Evolutionary conservation across 1,140 invertebrate species (phyloP), one percentile per base, ranked within the genome.

Genomic region (Aphaenogaster ashmeadi): DNA sequence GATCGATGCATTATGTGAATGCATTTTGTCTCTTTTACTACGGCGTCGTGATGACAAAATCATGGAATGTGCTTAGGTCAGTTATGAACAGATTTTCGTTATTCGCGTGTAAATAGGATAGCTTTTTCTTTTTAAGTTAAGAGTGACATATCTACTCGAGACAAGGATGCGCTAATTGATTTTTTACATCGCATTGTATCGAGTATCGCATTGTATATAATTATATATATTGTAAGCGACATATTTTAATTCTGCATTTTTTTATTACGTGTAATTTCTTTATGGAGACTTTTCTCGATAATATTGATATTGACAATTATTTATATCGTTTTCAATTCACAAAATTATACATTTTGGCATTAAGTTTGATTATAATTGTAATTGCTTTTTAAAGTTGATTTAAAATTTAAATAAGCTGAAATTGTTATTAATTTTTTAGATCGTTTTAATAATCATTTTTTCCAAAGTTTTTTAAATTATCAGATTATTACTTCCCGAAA

Each of bases 41-140:
- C 3, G 8, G 44, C 7, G 4, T 13, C 36, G 21, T 44, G 44
- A 69, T 41, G 15, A 50, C 47, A 54, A 27, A 80, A 9, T 71
- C 21, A 36, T 27, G 78, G 13, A 69, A 81, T 56, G 50, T 4
- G 47, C 47, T 44, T 27, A 2, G 4, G 8, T 36, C 8, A 33
- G 6, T 13, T 52, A 50, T 47, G 11, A 81, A 27, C 2, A 38
- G 33, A 71, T 60, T 62, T 18, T 67, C n/a, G 36, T 38, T 15
- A 3, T 41, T n/a, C 15, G 36, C 11, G 18, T 18, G 9, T 11
- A 0, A n/a, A 18, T 8, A 13, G 47, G 7, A 4, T 18, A 64
- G 0, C 13, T n/a, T 79, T 47, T 33, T n/a, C 3, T 64, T 75
- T 27, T 75, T n/a, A 38, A 64, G 64, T 78, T 33, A 64, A 38